Percentiles rank a stretch among this genome's conserved stretches.
phyloP scores from a whole-genome alignment of 2,113 vertebrate genomes.

The Panthera tigris region DNA sequence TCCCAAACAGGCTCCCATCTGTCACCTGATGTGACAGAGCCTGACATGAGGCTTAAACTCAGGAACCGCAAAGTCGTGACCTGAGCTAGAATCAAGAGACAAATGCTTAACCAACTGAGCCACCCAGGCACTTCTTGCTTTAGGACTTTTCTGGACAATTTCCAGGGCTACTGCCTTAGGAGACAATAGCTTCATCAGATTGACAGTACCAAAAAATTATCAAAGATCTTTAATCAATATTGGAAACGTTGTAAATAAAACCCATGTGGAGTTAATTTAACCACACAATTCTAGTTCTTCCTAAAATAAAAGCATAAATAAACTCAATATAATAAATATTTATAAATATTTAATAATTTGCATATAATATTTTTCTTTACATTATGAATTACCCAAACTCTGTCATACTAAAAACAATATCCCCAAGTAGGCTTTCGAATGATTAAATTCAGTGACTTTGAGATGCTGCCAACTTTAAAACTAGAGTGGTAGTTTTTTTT shows the following conservation, averaged over 20 bases:
- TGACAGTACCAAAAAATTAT: background rate
- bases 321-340: background rate
- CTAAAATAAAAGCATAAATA: background rate
- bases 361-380: background rate
- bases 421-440: background rate
- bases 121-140: background rate
- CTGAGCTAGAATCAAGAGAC: too few relatives aligned
- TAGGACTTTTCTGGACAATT: background rate
- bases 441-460: background rate
- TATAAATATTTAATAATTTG: background rate
- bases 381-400: background rate
- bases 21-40: too few relatives aligned
- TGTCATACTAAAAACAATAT: background rate
- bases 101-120: too few relatives aligned
- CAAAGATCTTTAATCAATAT: background rate
- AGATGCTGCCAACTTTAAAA: background rate
- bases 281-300: background rate
- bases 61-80: too few relatives aligned
- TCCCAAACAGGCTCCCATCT: too few relatives aligned
- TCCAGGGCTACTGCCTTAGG: background rate
- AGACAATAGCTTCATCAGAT: background rate
- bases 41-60: too few relatives aligned
- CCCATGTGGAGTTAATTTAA: background rate
- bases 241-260: background rate
- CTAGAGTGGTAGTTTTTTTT: background rate